Percentiles rank a stretch among this genome's conserved stretches.
phyloP scores from a whole-genome alignment of 1,140 invertebrate species.

The Ostrea denselamellosa region DNA sequence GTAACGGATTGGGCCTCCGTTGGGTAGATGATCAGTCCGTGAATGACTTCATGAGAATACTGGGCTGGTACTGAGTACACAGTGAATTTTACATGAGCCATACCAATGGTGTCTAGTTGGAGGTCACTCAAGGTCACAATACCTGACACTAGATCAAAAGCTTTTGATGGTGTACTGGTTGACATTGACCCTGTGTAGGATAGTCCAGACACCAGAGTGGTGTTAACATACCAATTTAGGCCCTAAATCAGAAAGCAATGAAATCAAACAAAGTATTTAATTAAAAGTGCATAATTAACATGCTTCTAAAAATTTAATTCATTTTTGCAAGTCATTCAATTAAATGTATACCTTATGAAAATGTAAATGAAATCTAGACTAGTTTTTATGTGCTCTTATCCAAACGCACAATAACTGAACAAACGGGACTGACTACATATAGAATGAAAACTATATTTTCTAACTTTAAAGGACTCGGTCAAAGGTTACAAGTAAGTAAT shows the following conservation, averaged over 20 bases:
- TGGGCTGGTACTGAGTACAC: slow-evolving; percentile 58
- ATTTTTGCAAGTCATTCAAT: no score
- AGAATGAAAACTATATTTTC: no score
- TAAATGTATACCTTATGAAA: no score
- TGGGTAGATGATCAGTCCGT: slow-evolving; percentile 48
- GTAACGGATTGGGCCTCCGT: slow-evolving; percentile 18
- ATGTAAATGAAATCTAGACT: no score
- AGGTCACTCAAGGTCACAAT: slow-evolving; percentile 60
- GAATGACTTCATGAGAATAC: slow-evolving; percentile 53
- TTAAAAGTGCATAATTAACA: no score
- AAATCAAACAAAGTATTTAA: no score
- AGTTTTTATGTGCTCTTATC: no score
- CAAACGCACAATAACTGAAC: no score
- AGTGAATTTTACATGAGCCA: slow-evolving; percentile 55
- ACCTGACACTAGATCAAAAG: slow-evolving; percentile 56
- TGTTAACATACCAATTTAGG: slow-evolving; percentile 55
- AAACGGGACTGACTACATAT: no score
- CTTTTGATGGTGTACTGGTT: slow-evolving; percentile 43
- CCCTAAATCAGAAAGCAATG: slow-evolving; percentile 43
- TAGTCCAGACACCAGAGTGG: slow-evolving; percentile 41
- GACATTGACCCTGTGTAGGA: slow-evolving; percentile 54
- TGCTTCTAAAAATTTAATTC: no score
- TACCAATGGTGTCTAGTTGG: slow-evolving; percentile 52
- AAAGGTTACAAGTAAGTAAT: no score
- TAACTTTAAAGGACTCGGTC: no score